phyloP scores from a whole-genome alignment of 2,113 vertebrate genomes.

The Nerophis ophidion region DNA sequence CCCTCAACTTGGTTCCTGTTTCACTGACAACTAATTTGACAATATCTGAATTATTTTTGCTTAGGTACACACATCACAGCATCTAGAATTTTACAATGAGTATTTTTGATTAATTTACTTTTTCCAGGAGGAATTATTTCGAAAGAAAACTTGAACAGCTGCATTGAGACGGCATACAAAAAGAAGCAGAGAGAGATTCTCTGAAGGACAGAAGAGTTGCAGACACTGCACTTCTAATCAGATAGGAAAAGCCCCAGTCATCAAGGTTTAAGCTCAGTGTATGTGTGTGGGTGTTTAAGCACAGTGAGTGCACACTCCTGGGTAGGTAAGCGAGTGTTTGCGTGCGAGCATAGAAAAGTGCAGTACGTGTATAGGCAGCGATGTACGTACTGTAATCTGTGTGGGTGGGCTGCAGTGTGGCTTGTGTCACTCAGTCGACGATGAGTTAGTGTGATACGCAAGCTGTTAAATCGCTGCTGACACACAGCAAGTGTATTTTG shows the following conservation, averaged over 20 bases:
- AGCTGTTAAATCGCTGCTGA: conserved; percentile 47
- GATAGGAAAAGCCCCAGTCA: conserved; percentile 62
- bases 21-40: conserved; percentile 14
- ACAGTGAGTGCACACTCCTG: conserved; percentile 3
- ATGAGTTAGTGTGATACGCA: conserved; percentile 12
- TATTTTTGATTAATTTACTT: conserved; percentile 13
- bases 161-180: conserved; percentile 3
- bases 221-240: conserved; percentile 60
- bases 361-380: background rate
- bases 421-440: conserved; percentile 20
- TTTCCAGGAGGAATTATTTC: background rate
- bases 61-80: conserved; percentile 15
- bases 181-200: conserved; percentile 27
- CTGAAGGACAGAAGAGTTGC: conserved; percentile 61
- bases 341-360: background rate
- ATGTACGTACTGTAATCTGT: background rate
- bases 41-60: conserved; percentile 7
- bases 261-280: conserved; percentile 52
- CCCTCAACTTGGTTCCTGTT: conserved; percentile 11
- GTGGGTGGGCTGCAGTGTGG: background rate
- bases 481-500: conserved; percentile 36
- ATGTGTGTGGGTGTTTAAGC: conserved; percentile 3
- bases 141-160: background rate
- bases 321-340: background rate
- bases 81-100: conserved; percentile 11